A percentile compares a stretch with the other conserved stretches of the same genome.
Evolutionary conservation across 2,113 vertebrate species (phyloP).

Genomic region (Isichthys henryi): DNA sequence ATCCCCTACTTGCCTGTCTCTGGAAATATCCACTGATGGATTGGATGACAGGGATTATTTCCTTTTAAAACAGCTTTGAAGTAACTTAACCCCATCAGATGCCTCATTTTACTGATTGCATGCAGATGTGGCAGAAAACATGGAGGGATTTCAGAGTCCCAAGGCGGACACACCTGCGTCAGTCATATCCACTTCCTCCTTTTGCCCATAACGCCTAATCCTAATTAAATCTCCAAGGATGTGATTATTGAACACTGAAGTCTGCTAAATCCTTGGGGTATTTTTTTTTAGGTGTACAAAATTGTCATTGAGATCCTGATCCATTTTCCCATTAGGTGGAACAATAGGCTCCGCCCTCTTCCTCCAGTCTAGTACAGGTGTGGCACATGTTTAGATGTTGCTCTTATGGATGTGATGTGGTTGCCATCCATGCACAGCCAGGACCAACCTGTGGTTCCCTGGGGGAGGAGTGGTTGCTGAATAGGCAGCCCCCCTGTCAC

Average conservation of each 20-base stretch:
- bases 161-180: background rate
- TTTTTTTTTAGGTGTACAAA: background rate
- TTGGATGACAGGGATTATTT: background rate
- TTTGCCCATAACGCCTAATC: background rate
- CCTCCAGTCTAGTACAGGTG: background rate
- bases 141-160: too few relatives aligned
- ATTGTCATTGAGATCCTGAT: background rate
- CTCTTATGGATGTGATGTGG: background rate
- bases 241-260: background rate
- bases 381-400: background rate
- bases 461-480: background rate
- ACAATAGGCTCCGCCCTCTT: background rate
- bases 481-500: background rate
- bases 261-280: background rate
- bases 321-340: background rate
- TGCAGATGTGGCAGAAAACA: background rate
- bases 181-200: background rate
- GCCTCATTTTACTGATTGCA: background rate
- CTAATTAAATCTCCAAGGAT: constrained; percentile 5
- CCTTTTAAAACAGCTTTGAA: background rate
- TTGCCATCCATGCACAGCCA: background rate
- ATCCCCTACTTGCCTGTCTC: background rate
- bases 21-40: constrained; percentile 5
- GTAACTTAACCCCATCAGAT: background rate
- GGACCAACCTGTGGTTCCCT: background rate